phyloP scores from a whole-genome alignment of 2,797 vertebrate species.

The Macrochelys suwanniensis region DNA sequence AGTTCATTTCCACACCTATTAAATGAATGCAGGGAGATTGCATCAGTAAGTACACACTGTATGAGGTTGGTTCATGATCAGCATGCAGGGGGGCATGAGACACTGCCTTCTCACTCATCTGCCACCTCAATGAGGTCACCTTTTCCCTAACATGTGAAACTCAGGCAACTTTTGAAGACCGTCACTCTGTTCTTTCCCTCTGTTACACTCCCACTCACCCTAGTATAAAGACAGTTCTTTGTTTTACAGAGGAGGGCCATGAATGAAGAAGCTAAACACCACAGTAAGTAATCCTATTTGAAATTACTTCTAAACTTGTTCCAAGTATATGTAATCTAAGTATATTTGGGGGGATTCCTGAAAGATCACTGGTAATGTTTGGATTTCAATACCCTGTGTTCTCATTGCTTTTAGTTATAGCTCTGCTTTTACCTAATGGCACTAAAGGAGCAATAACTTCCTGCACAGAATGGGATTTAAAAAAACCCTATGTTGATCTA shows the following conservation, averaged over 20 bases:
- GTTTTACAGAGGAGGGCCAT: conserved; percentile 71
- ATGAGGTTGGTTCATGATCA: background rate
- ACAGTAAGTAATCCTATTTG: rapidly evolving
- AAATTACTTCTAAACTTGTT: background rate
- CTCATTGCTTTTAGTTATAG: background rate
- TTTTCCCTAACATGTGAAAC: background rate
- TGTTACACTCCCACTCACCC: background rate
- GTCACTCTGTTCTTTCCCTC: background rate
- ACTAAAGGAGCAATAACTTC: background rate
- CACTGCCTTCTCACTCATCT: background rate
- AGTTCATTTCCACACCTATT: background rate
- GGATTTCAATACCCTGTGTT: background rate
- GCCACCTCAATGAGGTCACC: background rate
- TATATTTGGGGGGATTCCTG: background rate
- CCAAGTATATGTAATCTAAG: rapidly evolving
- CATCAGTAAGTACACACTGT: background rate
- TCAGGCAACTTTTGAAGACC: background rate
- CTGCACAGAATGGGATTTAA: background rate
- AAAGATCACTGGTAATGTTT: rapidly evolving
- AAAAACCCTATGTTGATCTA: background rate
- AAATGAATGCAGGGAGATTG: background rate
- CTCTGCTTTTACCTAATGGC: background rate
- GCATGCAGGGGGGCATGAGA: background rate
- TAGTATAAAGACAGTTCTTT: background rate
- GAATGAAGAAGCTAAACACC: conserved; percentile 48